A percentile compares a stretch with the other conserved stretches of the same genome.
Evolutionary conservation across 2,797 vertebrate genomes (phyloP).

Genomic region (Pseudotriccus pelzelni): DNA sequence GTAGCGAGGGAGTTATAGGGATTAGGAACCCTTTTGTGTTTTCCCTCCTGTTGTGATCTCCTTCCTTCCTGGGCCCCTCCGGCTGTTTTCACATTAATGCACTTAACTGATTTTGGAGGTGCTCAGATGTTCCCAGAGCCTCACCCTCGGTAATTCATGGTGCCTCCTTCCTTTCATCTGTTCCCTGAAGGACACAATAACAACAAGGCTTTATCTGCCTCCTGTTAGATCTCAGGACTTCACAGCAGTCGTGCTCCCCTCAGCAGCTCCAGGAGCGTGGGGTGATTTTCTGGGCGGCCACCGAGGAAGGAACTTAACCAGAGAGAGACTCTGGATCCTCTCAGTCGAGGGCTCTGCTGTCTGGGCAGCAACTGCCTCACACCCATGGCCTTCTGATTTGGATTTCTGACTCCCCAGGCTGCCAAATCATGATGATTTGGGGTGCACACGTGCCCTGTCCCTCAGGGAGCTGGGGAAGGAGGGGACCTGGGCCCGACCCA

Average conservation of each 20-base stretch:
- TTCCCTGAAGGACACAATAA: conserved; percentile 41
- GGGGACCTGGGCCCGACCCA: neutral
- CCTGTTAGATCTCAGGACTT: neutral
- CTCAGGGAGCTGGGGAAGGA: neutral
- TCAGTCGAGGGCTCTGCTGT: neutral
- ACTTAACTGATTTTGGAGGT: conserved; percentile 15
- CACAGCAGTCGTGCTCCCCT: neutral
- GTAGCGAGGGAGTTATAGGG: conserved; percentile 24
- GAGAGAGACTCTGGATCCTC: neutral
- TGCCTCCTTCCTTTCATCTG: conserved; percentile 40
- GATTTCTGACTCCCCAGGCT: neutral
- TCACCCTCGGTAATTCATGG: conserved; percentile 42
- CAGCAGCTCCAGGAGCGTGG: neutral
- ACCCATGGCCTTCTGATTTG: neutral
- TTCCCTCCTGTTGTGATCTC: neutral
- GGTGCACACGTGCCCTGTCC: rapidly evolving
- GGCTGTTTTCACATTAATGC: conserved; percentile 50
- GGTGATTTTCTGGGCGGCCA: neutral
- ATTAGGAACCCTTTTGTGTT: conserved; percentile 54
- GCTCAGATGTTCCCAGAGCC: conserved; percentile 47
- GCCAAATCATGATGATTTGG: neutral
- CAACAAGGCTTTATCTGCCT: neutral
- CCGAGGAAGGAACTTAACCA: neutral
- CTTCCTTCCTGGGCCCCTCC: conserved; percentile 25
- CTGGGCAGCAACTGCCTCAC: neutral